A percentile compares a stretch with the other conserved stretches of the same genome.
These are phyloP conservation scores for Gorsachius goisagi DNA, from an alignment of 2,113 vertebrate species.

Conservation along the genomic window DNA sequence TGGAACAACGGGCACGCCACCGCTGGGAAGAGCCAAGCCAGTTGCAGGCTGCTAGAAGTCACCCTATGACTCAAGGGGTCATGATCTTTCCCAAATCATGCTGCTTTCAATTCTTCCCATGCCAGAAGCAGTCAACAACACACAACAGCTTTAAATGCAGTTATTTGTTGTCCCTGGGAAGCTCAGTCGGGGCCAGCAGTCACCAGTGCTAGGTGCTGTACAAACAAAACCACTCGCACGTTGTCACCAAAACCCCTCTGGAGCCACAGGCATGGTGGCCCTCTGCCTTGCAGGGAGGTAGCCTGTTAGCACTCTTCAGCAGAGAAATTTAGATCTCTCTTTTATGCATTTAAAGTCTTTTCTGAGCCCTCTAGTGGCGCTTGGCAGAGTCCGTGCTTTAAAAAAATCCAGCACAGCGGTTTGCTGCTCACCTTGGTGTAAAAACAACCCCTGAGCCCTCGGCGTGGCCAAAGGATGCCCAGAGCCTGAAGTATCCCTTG, in stretches of 20 bases:
- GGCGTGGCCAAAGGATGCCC: fast-evolving
- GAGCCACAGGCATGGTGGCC: not conserved
- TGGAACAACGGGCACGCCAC: not conserved
- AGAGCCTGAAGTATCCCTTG: not conserved
- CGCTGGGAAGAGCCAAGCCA: fast-evolving
- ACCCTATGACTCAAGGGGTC: not conserved
- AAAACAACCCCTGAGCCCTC: not conserved
- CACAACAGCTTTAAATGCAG: not conserved
- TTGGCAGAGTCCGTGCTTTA: not conserved
- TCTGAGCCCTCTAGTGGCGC: not conserved
- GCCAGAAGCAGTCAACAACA: not conserved
- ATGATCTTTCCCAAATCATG: not conserved
- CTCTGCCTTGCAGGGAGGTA: not conserved
- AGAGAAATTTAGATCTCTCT: not conserved
- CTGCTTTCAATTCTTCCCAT: not conserved
- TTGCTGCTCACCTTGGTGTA: no score
- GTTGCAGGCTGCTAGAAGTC: not conserved
- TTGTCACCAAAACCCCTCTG: not conserved
- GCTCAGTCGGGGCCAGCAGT: fast-evolving
- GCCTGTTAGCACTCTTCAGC: fast-evolving
- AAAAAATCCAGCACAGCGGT: not conserved
- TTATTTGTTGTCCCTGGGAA: not conserved
- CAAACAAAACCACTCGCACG: not conserved
- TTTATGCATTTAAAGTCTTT: not conserved
- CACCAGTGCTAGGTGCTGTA: no score